Evolutionary conservation across 2,888 invertebrate species (phyloP), one percentile per base, ranked within the genome.

Genomic region (Hermaeophaga mercurialis): DNA sequence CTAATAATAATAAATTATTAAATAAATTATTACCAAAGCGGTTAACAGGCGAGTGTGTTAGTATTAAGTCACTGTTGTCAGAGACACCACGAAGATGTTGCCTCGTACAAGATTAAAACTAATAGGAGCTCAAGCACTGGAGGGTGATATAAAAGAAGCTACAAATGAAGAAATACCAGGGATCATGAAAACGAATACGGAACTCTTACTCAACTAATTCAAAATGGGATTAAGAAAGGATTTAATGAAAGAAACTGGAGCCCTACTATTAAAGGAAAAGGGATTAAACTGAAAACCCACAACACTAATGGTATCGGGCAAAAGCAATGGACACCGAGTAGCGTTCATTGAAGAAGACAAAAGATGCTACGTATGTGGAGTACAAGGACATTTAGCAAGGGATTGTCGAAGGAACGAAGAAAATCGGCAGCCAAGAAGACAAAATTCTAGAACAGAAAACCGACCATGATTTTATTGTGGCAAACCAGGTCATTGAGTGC

Each of bases 131-230:
- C 34, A 50, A 33, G 31, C 50, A 3, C 36, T 55, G 7, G 22
- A 46, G 19, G 43, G 47, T 8, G 50, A 54, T 15, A 18, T 45
- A n/a, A 11, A 9, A 9, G 17, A n/a, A 8, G 50, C 45, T 7
- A 3, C 24, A 14, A 11, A 8, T 8, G 33, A 44, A 4, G 41
- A 58, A 46, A 14, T 38, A 9, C 33, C 56, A 7, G 44, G 52
- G 11, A 19, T 53, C 5, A 48, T 31, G 11, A 44, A 48, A 15
- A 46, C 45, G 41, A 47, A 39, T 28, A 24, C 15, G 15, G 31
- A 56, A 1, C 1, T 56, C 3, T 8, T 53, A 8, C n/a, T 56
- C 7, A 59, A 54, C 24, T 48, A 59, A n/a, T 59, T 59, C 8
- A 59, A 59, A 36, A 31, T 52, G 9, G 47, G 43, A n/a, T n/a